Evolutionary conservation across 2,113 vertebrate species (phyloP).

Genomic region (Rhinoptilus africanus): DNA sequence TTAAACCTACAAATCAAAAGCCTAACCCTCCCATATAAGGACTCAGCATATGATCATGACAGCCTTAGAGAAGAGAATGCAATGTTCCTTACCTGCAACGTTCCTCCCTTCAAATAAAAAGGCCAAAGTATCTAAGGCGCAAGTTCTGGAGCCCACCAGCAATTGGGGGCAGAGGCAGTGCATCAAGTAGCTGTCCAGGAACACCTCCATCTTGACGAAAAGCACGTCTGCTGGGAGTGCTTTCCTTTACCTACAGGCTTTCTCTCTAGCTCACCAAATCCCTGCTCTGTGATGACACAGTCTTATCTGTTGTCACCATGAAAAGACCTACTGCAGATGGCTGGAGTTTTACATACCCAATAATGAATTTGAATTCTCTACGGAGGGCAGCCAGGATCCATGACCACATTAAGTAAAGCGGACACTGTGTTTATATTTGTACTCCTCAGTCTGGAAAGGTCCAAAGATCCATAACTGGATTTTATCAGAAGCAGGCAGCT

Average conservation of each 20-base stretch:
- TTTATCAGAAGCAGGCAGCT: not conserved
- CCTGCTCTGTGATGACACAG: not conserved
- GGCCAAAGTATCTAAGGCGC: too few species aligned
- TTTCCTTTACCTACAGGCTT: not conserved
- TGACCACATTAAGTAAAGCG: not conserved
- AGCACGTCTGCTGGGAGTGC: not conserved
- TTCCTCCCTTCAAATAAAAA: not conserved
- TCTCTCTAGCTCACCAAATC: not conserved
- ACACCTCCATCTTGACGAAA: not conserved
- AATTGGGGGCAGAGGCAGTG: fast-evolving
- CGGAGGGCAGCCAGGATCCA: not conserved
- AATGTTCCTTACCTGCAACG: not conserved
- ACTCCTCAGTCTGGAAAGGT: not conserved
- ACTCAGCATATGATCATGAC: not conserved
- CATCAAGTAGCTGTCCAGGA: not conserved
- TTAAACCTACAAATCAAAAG: not conserved
- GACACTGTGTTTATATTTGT: not conserved
- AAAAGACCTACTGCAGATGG: not conserved
- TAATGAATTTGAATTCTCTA: not conserved
- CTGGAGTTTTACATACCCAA: not conserved
- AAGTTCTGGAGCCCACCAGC: not conserved
- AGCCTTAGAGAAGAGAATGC: not conserved
- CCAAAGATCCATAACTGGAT: not conserved
- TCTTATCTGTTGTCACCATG: not conserved
- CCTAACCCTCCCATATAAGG: not conserved